phyloP scores from a whole-genome alignment of 2,113 vertebrate species.

The Puntigrus tetrazona region DNA sequence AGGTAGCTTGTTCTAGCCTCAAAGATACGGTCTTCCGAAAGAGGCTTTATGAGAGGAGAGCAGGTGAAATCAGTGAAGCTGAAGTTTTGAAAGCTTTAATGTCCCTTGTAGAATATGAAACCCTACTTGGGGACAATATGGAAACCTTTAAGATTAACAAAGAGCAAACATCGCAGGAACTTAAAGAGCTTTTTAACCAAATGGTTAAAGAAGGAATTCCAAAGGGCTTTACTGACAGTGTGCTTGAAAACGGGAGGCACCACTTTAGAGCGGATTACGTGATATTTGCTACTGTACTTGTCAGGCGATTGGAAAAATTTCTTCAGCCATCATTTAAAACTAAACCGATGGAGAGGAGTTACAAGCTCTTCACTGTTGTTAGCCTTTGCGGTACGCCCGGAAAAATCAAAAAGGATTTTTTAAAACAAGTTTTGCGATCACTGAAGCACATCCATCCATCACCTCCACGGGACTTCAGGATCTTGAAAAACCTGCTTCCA shows the following conservation, averaged over 20 bases:
- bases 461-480: neutral
- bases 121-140: neutral
- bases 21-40: neutral
- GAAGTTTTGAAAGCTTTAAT: constrained; percentile 45
- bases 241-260: neutral
- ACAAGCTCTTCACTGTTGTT: neutral
- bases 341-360: neutral
- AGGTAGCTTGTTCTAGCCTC: neutral
- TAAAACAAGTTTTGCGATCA: neutral
- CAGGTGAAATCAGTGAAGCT: constrained; percentile 39
- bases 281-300: constrained; percentile 11
- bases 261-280: neutral
- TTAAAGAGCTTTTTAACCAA: neutral
- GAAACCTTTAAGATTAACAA: neutral
- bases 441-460: neutral
- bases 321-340: neutral
- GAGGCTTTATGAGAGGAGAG: neutral
- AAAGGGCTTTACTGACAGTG: neutral
- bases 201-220: neutral
- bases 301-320: neutral
- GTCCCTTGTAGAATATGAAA: constrained; percentile 10
- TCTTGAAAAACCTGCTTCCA: constrained; percentile 31
- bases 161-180: neutral
- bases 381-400: neutral
- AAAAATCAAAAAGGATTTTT: constrained; percentile 11